Conservation (phyloP, 2,888 invertebrate genomes). For the Tenthredo notha region DNA sequence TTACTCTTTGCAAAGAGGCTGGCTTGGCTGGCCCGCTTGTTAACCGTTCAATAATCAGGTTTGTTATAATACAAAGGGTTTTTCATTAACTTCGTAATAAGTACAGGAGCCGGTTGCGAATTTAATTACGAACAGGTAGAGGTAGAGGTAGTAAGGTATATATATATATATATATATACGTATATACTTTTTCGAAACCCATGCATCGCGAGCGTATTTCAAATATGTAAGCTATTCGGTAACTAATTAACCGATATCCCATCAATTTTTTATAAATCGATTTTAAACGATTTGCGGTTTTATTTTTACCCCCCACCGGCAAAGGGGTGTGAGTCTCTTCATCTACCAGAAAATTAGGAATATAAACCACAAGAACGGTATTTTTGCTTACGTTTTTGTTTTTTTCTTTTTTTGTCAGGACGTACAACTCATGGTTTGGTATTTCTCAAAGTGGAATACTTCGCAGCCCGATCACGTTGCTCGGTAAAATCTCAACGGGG, state of each 20-base stretch:
- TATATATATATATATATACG: no score
- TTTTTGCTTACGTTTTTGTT: not conserved
- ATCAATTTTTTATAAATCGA: not conserved
- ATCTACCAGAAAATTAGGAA: no score
- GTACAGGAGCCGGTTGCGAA: slow-evolving; percentile 24
- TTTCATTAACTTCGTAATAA: slow-evolving; percentile 35
- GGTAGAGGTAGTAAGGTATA: not conserved
- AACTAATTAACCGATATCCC: not conserved
- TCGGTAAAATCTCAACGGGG: slow-evolving; percentile 68
- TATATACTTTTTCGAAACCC: no score
- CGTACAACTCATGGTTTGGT: not conserved
- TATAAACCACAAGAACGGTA: not conserved
- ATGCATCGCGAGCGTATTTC: not conserved
- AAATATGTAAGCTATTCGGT: not conserved
- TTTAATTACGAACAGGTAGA: slow-evolving; percentile 22
- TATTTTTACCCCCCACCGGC: no score
- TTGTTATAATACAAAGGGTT: slow-evolving; percentile 39
- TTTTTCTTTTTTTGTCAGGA: not conserved
- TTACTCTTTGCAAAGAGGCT: slow-evolving; percentile 1
- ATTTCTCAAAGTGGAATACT: slow-evolving; percentile 1
- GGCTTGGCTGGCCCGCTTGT: slow-evolving; percentile 13
- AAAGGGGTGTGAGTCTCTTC: no score
- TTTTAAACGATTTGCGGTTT: no score
- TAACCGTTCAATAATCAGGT: slow-evolving; percentile 44
- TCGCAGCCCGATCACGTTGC: slow-evolving; percentile 68